Percentiles rank a stretch among this genome's conserved stretches.
Evolutionary conservation across 1,140 invertebrate genomes (phyloP).

Genomic region (Platyura marginata): DNA sequence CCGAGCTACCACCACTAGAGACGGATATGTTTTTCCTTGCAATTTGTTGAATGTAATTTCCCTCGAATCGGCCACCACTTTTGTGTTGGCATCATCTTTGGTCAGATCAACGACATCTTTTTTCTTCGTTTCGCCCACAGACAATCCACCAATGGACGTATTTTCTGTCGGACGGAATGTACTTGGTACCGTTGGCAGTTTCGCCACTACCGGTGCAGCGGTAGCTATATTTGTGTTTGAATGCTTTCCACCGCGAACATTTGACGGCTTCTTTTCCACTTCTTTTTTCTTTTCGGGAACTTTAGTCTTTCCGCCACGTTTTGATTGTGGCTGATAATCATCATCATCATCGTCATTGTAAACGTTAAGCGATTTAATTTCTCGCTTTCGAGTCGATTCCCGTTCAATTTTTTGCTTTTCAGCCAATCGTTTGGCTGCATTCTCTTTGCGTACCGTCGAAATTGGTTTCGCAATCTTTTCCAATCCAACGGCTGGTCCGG

Average conservation of each 20-base stretch:
- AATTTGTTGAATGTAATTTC: slow-evolving; percentile 59
- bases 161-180: slow-evolving; percentile 39
- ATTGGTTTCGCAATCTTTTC: slow-evolving; percentile 4
- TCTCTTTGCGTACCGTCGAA: neutral
- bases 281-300: neutral
- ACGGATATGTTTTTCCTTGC: slow-evolving; percentile 67
- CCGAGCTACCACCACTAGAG: slow-evolving; percentile 58
- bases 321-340: slow-evolving; percentile 21
- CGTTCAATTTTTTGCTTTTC: slow-evolving; percentile 1
- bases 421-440: neutral
- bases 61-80: slow-evolving; percentile 38
- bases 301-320: slow-evolving; percentile 12
- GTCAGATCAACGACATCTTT: slow-evolving; percentile 34
- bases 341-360: slow-evolving; percentile 12
- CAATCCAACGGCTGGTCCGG: neutral
- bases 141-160: slow-evolving; percentile 43
- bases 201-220: neutral
- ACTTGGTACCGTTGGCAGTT: slow-evolving; percentile 25
- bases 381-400: neutral
- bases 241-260: no score
- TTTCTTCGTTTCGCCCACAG: slow-evolving; percentile 31
- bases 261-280: neutral
- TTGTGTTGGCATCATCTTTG: slow-evolving; percentile 29
- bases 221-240: neutral
- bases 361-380: neutral